A percentile compares a stretch with the other conserved stretches of the same genome.
Evolutionary conservation across 2,113 vertebrate species (phyloP).

Genomic region (Gopherus flavomarginatus): DNA sequence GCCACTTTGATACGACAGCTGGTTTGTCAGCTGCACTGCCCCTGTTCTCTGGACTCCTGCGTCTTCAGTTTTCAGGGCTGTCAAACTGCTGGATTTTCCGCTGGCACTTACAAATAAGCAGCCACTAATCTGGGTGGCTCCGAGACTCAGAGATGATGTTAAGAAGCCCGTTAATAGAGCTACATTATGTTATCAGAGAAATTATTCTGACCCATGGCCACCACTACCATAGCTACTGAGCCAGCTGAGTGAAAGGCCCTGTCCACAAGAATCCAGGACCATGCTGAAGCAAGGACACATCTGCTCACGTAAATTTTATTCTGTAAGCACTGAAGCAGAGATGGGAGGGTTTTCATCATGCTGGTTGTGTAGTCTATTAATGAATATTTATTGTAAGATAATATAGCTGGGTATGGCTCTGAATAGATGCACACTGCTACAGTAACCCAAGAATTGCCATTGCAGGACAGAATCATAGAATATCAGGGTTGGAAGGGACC

Average conservation of each 20-base stretch:
- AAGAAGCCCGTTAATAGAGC: not conserved
- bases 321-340: not conserved
- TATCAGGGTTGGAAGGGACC: too few species aligned
- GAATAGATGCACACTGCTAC: not conserved
- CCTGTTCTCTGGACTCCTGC: not conserved
- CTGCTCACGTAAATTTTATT: not conserved
- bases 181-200: not conserved
- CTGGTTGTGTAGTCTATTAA: not conserved
- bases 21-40: not conserved
- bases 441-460: not conserved
- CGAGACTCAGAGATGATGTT: not conserved
- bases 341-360: not conserved
- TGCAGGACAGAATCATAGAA: not conserved
- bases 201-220: not conserved
- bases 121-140: not conserved
- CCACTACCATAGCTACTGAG: not conserved
- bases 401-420: not conserved
- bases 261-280: not conserved
- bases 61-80: not conserved
- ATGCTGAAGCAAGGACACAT: not conserved
- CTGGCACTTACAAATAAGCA: not conserved
- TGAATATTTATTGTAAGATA: not conserved
- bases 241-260: not conserved
- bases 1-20: not conserved
- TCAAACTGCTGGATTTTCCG: not conserved